Evolutionary conservation across 1,140 invertebrate genomes (phyloP), one percentile per base, ranked within the genome.

Genomic region (Drosophila tristis): DNA sequence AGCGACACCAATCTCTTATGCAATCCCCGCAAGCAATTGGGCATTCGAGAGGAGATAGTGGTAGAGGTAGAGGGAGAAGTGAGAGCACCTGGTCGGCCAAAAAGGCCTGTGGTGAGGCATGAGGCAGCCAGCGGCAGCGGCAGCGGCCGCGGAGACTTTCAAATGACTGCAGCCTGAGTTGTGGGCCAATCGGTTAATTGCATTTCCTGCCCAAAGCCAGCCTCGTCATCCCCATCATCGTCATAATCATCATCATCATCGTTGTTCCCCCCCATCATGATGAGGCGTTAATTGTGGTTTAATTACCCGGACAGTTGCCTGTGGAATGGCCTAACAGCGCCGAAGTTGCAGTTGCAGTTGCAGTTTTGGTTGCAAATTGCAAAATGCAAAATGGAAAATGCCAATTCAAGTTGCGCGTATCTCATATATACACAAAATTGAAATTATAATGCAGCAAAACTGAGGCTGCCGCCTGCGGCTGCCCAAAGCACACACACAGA

Each of bases 151-250:
- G 43, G 47, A 63, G 68, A 85, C 82, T 86, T 86, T 86, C 81
- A 70, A 86, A 86, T 87, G 61, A 64, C 55, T 26, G 55, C 44
- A 55, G 51, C 71, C 65, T 60, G 45, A 68, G 54, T 82, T 84
- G 78, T 86, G 81, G 82, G 79, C 79, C 79, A 81, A 81, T 81
- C 78, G 79, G 82, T 87, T 86, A 86, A 86, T 86, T 86, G 81
- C 81, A 86, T 86, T 86, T 87, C 81, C 81, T 86, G 82, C 57
- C 67, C 55, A 63, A 51, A 25, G 26, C 55, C 42, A 57, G 23
- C 13, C 20, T 45, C 59, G 55, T 44, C 23, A 45, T 59, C 56
- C 62, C 8, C 26, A 58, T 74, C 53, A 59, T 59, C 47, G 49
- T 64, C 23, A 56, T 60, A 54, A 26, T 39, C 47, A 50, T 51